phyloP scores from a whole-genome alignment of 1,140 invertebrate genomes.

The Anadara kagoshimensis region DNA sequence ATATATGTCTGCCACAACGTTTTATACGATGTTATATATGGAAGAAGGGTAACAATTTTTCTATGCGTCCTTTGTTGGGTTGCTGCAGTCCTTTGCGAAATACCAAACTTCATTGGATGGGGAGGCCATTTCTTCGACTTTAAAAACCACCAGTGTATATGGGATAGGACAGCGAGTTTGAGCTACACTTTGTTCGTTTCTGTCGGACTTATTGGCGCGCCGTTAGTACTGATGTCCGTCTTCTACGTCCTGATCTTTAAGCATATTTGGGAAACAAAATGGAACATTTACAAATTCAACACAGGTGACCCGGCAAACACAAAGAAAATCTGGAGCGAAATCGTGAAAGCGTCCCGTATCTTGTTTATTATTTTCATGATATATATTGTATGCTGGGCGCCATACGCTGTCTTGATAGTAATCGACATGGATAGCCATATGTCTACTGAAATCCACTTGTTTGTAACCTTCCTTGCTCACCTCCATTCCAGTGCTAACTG shows the following conservation, averaged over 20 bases:
- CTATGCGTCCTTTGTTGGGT: conserved; percentile 61
- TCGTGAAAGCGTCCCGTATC: conserved; percentile 56
- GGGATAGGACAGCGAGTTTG: conserved; percentile 64
- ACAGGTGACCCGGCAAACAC: conserved; percentile 40
- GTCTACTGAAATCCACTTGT: conserved; percentile 59
- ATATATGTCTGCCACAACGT: conserved; percentile 65
- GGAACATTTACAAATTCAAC: conserved; percentile 49
- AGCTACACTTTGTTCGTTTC: conserved; percentile 67
- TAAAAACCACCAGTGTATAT: conserved; percentile 67
- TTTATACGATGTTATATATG: conserved; percentile 53
- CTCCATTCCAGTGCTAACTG: conserved; percentile 66
- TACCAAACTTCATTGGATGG: conserved; percentile 69
- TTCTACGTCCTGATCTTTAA: conserved; percentile 61
- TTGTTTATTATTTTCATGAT: conserved; percentile 65
- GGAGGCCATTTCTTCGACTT: conserved; percentile 65
- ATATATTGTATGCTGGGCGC: conserved; percentile 69
- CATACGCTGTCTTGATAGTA: conserved; percentile 64
- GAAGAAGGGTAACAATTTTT: conserved; percentile 37
- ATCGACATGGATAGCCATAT: conserved; percentile 58
- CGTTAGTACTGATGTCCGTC: conserved; percentile 55
- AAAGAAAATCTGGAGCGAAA: conserved; percentile 54
- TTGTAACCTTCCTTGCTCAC: conserved; percentile 66
- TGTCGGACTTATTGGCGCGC: conserved; percentile 51
- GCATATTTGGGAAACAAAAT: conserved; percentile 60
- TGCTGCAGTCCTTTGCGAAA: conserved; percentile 57